These are phyloP conservation scores for Ceriagrion tenellum DNA, from an alignment of 2,888 invertebrate species.

Conservation along the genomic window DNA sequence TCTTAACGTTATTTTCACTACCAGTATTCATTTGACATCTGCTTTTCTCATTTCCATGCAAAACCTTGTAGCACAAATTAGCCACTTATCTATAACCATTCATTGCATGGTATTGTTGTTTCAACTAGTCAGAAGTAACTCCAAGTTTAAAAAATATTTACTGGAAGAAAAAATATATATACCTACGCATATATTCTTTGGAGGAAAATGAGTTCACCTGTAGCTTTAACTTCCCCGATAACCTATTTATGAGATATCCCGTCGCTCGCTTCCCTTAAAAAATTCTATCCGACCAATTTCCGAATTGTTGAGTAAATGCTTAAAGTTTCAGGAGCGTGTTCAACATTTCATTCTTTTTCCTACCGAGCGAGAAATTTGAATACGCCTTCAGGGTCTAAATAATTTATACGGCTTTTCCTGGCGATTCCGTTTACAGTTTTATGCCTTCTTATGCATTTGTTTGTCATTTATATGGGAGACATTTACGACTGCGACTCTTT, in stretches of 20 bases:
- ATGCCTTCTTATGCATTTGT: constrained; percentile 65
- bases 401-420: constrained; percentile 58
- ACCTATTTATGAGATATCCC: not conserved
- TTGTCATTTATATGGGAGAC: constrained; percentile 62
- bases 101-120: too few relatives aligned
- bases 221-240: not conserved
- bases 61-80: too few relatives aligned
- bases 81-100: too few relatives aligned
- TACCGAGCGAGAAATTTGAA: constrained; percentile 25
- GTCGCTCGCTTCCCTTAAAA: not conserved
- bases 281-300: not conserved
- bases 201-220: not conserved
- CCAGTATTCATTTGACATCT: too few relatives aligned
- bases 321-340: constrained; percentile 21
- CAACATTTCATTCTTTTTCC: constrained; percentile 13
- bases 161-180: not conserved
- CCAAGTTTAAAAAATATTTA: not conserved
- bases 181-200: not conserved
- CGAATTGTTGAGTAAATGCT: constrained; percentile 31
- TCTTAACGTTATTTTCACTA: too few relatives aligned
- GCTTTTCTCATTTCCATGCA: too few relatives aligned
- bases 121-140: too few relatives aligned
- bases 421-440: constrained; percentile 57
- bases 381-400: constrained; percentile 47
- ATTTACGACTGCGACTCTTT: constrained; percentile 43